Conservation (phyloP, 2,113 vertebrate species). For the Catharus bicknelli region DNA sequence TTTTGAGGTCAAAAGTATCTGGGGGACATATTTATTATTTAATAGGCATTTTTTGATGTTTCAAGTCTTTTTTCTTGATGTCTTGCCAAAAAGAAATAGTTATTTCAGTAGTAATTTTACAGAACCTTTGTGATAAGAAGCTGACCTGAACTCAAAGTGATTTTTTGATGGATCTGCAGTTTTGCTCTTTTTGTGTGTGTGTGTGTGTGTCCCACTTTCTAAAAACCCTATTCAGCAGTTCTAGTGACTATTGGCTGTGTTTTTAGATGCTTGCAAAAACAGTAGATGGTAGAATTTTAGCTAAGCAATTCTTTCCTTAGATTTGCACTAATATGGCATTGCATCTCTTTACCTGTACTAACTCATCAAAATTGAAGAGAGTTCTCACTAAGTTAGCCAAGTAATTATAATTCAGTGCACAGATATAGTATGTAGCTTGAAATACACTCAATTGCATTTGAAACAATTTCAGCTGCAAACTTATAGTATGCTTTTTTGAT, state of each 20-base stretch:
- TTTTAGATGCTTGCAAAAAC: conserved; percentile 3
- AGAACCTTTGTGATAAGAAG: background rate
- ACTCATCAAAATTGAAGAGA: background rate
- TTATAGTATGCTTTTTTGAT: background rate
- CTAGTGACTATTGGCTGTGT: background rate
- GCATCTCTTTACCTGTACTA: background rate
- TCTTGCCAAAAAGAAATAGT: background rate
- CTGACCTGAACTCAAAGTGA: background rate
- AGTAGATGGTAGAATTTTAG: background rate
- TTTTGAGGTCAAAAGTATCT: background rate
- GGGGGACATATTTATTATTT: background rate
- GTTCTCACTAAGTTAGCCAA: background rate
- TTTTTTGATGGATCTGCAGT: background rate
- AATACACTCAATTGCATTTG: background rate
- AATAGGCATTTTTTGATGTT: background rate
- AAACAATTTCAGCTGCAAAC: background rate
- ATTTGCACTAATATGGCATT: background rate
- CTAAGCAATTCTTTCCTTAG: background rate
- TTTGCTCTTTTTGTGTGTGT: background rate
- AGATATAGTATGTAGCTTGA: background rate
- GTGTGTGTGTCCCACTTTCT: background rate
- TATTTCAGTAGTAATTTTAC: background rate
- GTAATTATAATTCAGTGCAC: background rate
- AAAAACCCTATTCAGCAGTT: background rate
- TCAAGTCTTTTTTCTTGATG: background rate